phyloP scores from a whole-genome alignment of 2,113 vertebrate genomes.

The Sapayoa aenigma region DNA sequence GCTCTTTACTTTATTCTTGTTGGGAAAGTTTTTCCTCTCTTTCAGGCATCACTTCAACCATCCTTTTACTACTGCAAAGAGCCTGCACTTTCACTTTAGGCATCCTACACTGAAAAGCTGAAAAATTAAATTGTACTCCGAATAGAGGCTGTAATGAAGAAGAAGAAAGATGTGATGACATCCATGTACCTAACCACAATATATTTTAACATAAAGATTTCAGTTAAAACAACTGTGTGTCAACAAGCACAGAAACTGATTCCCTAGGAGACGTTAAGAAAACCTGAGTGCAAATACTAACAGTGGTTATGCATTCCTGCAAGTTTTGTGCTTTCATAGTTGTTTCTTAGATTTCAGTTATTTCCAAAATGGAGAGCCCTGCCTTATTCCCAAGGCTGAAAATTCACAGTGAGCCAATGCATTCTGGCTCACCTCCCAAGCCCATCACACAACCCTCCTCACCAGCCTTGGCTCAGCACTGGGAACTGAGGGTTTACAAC shows the following conservation, averaged over 20 bases:
- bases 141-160: background rate
- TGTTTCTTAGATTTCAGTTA: background rate
- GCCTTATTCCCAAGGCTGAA: background rate
- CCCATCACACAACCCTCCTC: background rate
- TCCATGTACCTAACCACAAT: background rate
- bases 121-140: background rate
- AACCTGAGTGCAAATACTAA: background rate
- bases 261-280: background rate
- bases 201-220: background rate
- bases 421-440: background rate
- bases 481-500: background rate
- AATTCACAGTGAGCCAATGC: background rate
- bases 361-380: background rate
- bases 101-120: background rate
- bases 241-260: background rate
- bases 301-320: background rate
- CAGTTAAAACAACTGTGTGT: background rate
- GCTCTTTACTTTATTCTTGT: too few species aligned
- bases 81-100: background rate
- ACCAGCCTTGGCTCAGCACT: background rate
- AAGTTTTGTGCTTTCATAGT: background rate
- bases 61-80: background rate
- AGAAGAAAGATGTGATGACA: background rate
- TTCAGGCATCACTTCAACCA: background rate
- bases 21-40: too few species aligned